Evolutionary conservation across 2,113 vertebrate species (phyloP), one percentile per base, ranked within the genome.

Genomic region (Probosciger aterrimus): DNA sequence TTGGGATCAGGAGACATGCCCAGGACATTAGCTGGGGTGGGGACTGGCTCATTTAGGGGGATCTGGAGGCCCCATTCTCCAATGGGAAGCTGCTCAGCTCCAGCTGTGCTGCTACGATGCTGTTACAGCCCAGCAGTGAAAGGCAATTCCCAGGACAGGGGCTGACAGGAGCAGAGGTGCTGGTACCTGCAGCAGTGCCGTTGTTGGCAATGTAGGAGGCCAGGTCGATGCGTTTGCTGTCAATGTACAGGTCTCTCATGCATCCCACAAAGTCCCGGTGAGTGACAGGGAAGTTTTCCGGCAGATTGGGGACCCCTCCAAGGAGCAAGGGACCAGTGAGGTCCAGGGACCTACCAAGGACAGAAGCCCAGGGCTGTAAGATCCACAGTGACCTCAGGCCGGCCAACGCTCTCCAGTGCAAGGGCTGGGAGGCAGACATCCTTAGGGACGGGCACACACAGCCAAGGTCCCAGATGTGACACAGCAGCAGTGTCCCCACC

Each of bases 131-230:
- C 3, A 2, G 86, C 70, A 86, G 33, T 9, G 8, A 64, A n/a
- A 31, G 28, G 41, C 46, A 41, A 11, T 27, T 39, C 22, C 68
- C 62, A 76, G n/a, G 63, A 73, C 22, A 77, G 75, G 19, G 47
- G 39, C n/a, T 59, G 78, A 57, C 73, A 74, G 55, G 3, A 67
- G 87, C 62, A 68, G 68, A 79, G 87, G 60, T 25, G 28, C 14
- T 6, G 7, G 82, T 97, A 99, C 99, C 99, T 92, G 99, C 98
- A 62, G 98, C 28, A 2, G 99, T 99, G 92, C 99, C 99, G 0
- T 99, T 99, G 98, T 99, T 99, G 41, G 99, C 99, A 0, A 99
- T 99, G 77, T 98, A 99, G 91, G 98, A 98, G 14, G 99, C 99
- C 97, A 99, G 96, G 96, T 99, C 99, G 44, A 99, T 95, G 9